phyloP scores from a whole-genome alignment of 2,888 invertebrate genomes.

The Gerris lacustris region DNA sequence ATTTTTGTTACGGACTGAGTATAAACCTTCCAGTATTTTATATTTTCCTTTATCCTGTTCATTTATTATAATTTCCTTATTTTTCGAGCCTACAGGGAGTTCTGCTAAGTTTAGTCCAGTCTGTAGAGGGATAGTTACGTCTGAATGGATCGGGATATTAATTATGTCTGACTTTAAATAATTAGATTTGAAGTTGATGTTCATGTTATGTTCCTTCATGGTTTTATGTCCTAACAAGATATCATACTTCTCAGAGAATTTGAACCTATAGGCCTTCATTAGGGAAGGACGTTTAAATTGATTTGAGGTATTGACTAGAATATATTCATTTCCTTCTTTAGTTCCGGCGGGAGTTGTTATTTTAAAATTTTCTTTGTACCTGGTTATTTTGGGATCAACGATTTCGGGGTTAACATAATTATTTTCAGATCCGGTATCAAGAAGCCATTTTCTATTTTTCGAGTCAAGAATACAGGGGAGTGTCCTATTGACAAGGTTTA shows the following conservation, averaged over 20 bases:
- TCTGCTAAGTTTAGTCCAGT: constrained; percentile 4
- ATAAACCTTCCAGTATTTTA: constrained; percentile 7
- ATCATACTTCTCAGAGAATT: background rate
- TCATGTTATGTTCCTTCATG: background rate
- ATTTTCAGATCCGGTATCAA: constrained; percentile 14
- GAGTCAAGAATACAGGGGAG: constrained; percentile 12
- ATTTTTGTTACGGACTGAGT: background rate
- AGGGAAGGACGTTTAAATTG: constrained; percentile 1
- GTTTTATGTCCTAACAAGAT: constrained; percentile 1
- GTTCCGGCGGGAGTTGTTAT: constrained; percentile 11
- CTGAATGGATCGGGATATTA: background rate
- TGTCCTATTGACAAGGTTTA: constrained; percentile 6
- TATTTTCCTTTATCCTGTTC: constrained; percentile 8
- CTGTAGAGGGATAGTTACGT: background rate
- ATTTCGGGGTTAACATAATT: constrained; percentile 8
- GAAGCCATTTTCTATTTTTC: constrained; percentile 14
- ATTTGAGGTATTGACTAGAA: background rate
- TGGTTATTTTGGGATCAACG: background rate
- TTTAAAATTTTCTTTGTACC: constrained; percentile 12
- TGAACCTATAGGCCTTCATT: background rate
- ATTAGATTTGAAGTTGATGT: background rate
- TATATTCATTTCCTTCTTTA: background rate
- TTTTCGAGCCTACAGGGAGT: background rate
- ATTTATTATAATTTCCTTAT: constrained; percentile 6
- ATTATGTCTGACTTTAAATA: background rate